Conservation (phyloP, 35 echinoderm and acorn worm species). For the Stichopus chloronotus region DNA sequence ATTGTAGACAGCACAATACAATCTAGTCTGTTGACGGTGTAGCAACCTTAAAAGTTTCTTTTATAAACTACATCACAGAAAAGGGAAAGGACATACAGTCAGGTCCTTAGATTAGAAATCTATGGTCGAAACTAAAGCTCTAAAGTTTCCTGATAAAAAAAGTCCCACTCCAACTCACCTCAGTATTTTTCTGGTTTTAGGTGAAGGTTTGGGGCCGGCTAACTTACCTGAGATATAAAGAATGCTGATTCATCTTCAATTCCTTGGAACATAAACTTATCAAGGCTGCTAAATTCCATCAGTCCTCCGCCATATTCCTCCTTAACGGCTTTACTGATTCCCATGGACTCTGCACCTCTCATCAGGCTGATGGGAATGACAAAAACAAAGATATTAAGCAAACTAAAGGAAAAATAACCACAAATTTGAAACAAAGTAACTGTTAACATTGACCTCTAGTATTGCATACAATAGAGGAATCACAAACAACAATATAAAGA, state of each 20-base stretch:
- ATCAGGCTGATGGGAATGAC: slow-evolving; percentile 68
- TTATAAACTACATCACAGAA: no score
- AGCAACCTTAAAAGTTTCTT: no score
- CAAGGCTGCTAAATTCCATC: slow-evolving; percentile 91
- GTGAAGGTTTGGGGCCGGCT: no score
- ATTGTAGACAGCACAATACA: no score
- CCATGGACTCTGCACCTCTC: slow-evolving; percentile 84
- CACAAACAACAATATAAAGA: neutral
- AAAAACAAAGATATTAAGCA: neutral
- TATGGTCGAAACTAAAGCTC: no score
- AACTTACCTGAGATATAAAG: slow-evolving; percentile 85
- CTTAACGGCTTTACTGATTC: slow-evolving; percentile 80
- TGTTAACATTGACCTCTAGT: neutral
- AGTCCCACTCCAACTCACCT: no score
- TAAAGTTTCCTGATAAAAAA: no score
- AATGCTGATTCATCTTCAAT: slow-evolving; percentile 73
- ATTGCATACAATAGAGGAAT: no score
- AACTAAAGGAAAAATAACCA: neutral
- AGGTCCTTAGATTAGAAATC: no score
- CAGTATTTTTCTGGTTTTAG: no score
- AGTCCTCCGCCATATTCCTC: slow-evolving; percentile 93
- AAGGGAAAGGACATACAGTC: no score
- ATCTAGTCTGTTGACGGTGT: no score
- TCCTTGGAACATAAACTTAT: slow-evolving; percentile 84
- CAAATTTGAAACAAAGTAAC: neutral